Percentiles rank a stretch among this genome's conserved stretches.
Conservation (phyloP, 1,140 invertebrate species). For the Eciton burchellii region DNA sequence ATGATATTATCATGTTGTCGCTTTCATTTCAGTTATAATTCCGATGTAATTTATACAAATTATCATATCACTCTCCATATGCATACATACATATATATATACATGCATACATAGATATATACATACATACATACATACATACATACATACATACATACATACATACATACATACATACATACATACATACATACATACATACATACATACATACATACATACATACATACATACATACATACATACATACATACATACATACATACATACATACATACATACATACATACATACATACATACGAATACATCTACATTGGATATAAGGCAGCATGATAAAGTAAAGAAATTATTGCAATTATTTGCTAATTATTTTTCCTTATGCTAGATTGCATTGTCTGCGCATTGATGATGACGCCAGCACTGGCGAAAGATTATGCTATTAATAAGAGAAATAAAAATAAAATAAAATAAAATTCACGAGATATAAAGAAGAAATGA, state of each 20-base stretch:
- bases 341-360: conserved; percentile 60
- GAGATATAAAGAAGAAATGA: not conserved
- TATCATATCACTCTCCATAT: conserved; percentile 77
- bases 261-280: conserved; percentile 35
- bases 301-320: conserved; percentile 64
- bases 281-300: conserved; percentile 16
- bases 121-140: conserved; percentile 46
- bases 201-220: conserved; percentile 44
- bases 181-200: conserved; percentile 5
- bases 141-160: not conserved
- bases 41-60: conserved; percentile 78
- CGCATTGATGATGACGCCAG: not conserved
- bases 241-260: conserved; percentile 34
- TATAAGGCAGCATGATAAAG: conserved; percentile 68
- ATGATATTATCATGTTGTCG: conserved; percentile 77
- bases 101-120: not conserved
- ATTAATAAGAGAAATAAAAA: not conserved
- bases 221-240: conserved; percentile 16
- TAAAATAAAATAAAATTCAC: too few species aligned
- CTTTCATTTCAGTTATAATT: conserved; percentile 77
- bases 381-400: not conserved
- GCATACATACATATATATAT: conserved; percentile 44
- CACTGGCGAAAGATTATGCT: not conserved
- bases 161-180: conserved; percentile 50
- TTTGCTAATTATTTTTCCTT: conserved; percentile 4